Percentiles rank a stretch among this genome's conserved stretches.
These are phyloP conservation scores for Allygus modestus DNA, from an alignment of 2,888 invertebrate species.

Conservation along the genomic window DNA sequence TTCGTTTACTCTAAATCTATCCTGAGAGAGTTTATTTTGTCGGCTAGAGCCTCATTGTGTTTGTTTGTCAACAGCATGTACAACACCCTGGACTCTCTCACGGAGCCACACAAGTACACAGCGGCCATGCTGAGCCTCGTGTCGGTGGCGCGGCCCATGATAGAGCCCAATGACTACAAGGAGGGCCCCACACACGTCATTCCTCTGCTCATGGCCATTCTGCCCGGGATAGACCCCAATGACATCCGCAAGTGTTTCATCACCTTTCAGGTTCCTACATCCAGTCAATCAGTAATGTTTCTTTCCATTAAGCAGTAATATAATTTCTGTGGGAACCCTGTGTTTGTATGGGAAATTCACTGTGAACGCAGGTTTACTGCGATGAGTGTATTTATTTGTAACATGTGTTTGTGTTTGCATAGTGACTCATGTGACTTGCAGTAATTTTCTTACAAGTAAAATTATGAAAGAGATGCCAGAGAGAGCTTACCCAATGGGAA, in stretches of 20 bases:
- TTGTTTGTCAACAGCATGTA: constrained; percentile 77
- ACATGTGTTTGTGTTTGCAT: too few species aligned
- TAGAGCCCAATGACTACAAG: constrained; percentile 78
- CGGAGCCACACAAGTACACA: constrained; percentile 91
- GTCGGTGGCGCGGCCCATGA: constrained; percentile 82
- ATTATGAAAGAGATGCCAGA: too few species aligned
- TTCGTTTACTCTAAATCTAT: too few species aligned
- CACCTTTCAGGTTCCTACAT: constrained; percentile 79
- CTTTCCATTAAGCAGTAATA: too few species aligned
- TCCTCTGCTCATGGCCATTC: constrained; percentile 86
- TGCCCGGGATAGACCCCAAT: constrained; percentile 95
- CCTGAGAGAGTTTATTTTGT: too few species aligned
- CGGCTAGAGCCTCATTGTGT: too few species aligned
- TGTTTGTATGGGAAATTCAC: not conserved
- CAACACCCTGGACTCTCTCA: constrained; percentile 88
- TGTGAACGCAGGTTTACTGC: too few species aligned
- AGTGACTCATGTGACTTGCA: too few species aligned
- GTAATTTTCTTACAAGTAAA: too few species aligned
- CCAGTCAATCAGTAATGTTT: not conserved
- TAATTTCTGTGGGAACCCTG: too few species aligned
- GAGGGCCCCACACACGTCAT: constrained; percentile 90
- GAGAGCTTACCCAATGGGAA: too few species aligned
- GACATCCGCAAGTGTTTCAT: constrained; percentile 87
- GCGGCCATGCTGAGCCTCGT: constrained; percentile 85
- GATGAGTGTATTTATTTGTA: not conserved